Base-by-base conservation (phyloP, 2,888 invertebrate genomes). In the Xestia c-nigrum region DNA sequence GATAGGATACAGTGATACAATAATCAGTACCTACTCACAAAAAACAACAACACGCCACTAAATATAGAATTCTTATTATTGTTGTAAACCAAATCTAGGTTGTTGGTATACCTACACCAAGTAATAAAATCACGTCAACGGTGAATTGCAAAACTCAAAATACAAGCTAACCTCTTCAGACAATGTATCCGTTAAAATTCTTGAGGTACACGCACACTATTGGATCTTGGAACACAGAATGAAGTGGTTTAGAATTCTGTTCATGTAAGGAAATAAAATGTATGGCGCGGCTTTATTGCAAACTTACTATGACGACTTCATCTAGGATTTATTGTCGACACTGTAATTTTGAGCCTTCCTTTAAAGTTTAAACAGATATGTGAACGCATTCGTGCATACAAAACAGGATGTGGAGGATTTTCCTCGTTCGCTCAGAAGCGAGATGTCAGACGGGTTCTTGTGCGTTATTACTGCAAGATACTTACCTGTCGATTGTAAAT, bases 351-450 rank as follows among this genome's bases (percentile, higher is more conserved):
- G 83, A 88, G 82, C 72, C 52, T 74, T 68, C 85, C 85, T 59
- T 72, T 46, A 55, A 63, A 63, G n/a, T 90, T 85, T 82, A 85
- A 87, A 85, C 85, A 89, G 81, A 90, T 86, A 87, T 87, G 78
- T 88, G 88, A 89, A 89, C 89, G 87, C 90, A 90, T 91, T 88
- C 88, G 86, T 91, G 91, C 91, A 92, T 90, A 85, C 89, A 90
- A n/a, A 95, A 94, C 94, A 94, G 94, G 94, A 94, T 94, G 91
- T 92, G 78, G 89, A 91, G 89, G 91, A 93, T 95, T 95, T 95
- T 96, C 95, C 95, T 95, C 90, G 88, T 94, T 85, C 89, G 85
- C 89, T 90, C 84, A 82, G 85, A 81, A 85, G 80, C 85, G 85
- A 88, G 89, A 84, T 85, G 91, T 90, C 85, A 71, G 88, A 87